Percentiles rank a stretch among this genome's conserved stretches.
Evolutionary conservation across 92 coral and sea anemone species (phyloP).

Genomic region (Umimayanthus kanabou): DNA sequence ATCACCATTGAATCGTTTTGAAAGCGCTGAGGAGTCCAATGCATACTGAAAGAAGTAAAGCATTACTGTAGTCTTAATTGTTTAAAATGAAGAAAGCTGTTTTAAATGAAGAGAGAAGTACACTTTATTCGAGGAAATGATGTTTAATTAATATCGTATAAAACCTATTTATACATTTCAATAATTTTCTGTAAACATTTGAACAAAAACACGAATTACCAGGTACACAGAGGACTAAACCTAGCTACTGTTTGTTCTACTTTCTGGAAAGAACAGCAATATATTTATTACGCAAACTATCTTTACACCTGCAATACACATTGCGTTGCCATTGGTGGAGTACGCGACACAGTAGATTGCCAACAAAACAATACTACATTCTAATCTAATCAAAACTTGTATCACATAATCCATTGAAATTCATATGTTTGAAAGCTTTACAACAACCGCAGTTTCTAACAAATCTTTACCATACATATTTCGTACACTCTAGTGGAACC

Average conservation of each 20-base stretch:
- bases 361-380: background rate
- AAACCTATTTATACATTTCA: conserved; percentile 12
- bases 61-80: background rate
- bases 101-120: background rate
- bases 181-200: background rate
- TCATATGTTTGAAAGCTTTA: too few relatives aligned
- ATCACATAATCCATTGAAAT: background rate
- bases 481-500: too few relatives aligned
- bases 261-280: background rate
- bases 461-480: too few relatives aligned
- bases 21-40: too few relatives aligned
- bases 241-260: background rate
- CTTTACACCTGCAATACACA: background rate
- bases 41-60: too few relatives aligned
- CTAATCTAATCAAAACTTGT: too few relatives aligned
- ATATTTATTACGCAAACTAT: background rate
- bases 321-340: background rate
- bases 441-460: too few relatives aligned
- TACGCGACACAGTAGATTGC: background rate
- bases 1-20: too few relatives aligned
- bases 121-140: background rate
- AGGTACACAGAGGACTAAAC: background rate
- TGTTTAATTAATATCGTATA: conserved; percentile 22
- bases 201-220: background rate
- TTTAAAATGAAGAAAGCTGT: background rate